These are phyloP conservation scores for Drosophila bipectinata DNA, from an alignment of 1,140 invertebrate genomes.

Conservation along the genomic window DNA sequence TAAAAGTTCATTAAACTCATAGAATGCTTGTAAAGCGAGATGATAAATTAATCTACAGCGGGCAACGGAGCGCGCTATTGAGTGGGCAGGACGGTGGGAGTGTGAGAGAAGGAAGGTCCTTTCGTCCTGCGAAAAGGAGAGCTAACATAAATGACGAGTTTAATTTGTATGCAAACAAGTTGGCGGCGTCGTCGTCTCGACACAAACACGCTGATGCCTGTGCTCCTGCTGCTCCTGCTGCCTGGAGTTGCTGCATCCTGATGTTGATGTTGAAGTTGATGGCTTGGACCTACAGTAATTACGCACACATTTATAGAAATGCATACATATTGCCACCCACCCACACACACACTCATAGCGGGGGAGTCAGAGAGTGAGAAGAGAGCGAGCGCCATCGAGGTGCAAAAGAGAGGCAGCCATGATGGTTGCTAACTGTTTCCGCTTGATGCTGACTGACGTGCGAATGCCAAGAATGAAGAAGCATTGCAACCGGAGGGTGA, in stretches of 20 bases:
- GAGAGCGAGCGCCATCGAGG: not conserved
- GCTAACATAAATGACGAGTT: constrained; percentile 78
- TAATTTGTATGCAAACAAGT: constrained; percentile 83
- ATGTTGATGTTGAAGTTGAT: constrained; percentile 50
- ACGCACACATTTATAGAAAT: constrained; percentile 55
- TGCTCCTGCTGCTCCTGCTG: not conserved
- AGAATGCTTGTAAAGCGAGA: constrained; percentile 81
- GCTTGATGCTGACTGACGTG: constrained; percentile 72
- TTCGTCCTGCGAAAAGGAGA: constrained; percentile 21
- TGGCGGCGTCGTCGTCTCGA: constrained; percentile 70
- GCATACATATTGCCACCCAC: too few species aligned
- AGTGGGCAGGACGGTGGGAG: constrained; percentile 55
- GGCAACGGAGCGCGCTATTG: constrained; percentile 76
- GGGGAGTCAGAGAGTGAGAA: constrained; percentile 13
- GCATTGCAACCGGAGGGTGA: constrained; percentile 31
- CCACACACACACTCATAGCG: constrained; percentile 18
- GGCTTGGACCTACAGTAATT: constrained; percentile 74
- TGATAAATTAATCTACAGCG: constrained; percentile 82
- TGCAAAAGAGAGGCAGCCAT: constrained; percentile 35
- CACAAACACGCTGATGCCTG: constrained; percentile 58
- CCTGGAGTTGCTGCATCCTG: constrained; percentile 7
- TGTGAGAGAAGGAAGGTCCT: constrained; percentile 1
- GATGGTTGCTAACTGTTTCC: constrained; percentile 76
- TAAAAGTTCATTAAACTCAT: constrained; percentile 82
- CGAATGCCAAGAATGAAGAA: constrained; percentile 74